Evolutionary conservation across 2,113 vertebrate species (phyloP).

Genomic region (Trachemys scripta): DNA sequence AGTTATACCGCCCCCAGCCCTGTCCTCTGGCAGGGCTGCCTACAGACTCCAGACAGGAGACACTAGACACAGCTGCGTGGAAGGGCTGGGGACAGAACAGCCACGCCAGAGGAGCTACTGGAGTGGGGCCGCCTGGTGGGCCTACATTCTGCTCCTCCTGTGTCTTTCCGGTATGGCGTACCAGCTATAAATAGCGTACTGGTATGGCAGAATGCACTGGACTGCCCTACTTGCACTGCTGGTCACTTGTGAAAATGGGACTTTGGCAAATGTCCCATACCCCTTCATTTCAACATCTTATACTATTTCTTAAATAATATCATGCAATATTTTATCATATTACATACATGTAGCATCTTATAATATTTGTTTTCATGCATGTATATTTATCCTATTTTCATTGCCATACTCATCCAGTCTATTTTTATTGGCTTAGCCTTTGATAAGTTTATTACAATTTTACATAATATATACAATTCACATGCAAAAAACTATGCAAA

Average conservation of each 20-base stretch:
- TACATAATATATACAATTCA: neutral
- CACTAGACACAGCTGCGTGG: too few species aligned
- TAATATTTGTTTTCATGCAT: neutral
- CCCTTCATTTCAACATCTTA: neutral
- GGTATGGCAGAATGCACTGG: too few species aligned
- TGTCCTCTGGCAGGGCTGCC: neutral
- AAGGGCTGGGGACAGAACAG: too few species aligned
- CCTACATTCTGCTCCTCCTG: too few species aligned
- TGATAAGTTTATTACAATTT: rapidly evolving
- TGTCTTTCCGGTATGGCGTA: too few species aligned
- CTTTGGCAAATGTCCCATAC: neutral
- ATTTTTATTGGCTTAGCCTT: neutral
- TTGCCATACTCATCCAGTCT: neutral
- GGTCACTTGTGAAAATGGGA: neutral
- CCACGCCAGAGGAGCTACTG: too few species aligned
- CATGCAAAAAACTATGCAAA: neutral
- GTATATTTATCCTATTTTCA: neutral
- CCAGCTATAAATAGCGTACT: too few species aligned
- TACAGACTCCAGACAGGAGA: neutral
- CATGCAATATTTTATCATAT: neutral
- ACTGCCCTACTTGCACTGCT: neutral
- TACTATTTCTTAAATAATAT: neutral
- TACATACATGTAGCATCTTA: rapidly evolving
- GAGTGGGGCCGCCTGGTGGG: too few species aligned
- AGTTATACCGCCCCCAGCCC: too few species aligned